Conservation (phyloP, 2,888 invertebrate species). For the Rotaria macrura region DNA sequence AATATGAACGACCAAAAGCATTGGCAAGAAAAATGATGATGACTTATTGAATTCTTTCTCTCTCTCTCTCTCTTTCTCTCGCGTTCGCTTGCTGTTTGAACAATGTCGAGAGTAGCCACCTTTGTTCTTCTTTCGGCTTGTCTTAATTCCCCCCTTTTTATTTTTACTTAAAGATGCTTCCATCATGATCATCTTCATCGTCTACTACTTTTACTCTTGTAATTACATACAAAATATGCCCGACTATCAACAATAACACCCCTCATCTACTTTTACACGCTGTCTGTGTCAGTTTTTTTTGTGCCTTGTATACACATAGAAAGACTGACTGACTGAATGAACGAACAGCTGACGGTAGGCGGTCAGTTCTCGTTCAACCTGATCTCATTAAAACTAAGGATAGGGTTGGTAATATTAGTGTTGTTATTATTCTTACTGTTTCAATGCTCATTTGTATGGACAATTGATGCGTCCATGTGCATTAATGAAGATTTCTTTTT, state of each 20-base stretch:
- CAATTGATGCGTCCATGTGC: not conserved
- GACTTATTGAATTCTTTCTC: conserved; percentile 21
- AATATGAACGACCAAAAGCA: not conserved
- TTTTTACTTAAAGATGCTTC: not conserved
- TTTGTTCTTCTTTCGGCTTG: not conserved
- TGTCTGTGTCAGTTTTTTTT: not conserved
- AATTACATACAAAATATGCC: not conserved
- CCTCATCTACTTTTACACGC: not conserved
- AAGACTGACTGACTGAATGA: not conserved
- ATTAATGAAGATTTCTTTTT: not conserved
- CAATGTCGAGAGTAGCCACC: not conserved
- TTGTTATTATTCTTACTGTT: not conserved
- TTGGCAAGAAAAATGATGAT: not conserved
- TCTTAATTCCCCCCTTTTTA: not conserved
- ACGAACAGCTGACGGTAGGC: conserved; percentile 10
- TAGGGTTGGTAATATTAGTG: not conserved
- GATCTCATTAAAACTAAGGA: not conserved
- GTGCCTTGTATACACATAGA: not conserved
- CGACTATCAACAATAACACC: conserved; percentile 14
- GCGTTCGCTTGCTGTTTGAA: not conserved
- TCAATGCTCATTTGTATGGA: not conserved
- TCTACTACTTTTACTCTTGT: not conserved
- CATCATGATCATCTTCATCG: not conserved
- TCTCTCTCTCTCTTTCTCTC: not conserved
- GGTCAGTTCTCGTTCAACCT: not conserved